Evolutionary conservation across 2,888 invertebrate species (phyloP).

Genomic region (Enchytraeus crypticus): DNA sequence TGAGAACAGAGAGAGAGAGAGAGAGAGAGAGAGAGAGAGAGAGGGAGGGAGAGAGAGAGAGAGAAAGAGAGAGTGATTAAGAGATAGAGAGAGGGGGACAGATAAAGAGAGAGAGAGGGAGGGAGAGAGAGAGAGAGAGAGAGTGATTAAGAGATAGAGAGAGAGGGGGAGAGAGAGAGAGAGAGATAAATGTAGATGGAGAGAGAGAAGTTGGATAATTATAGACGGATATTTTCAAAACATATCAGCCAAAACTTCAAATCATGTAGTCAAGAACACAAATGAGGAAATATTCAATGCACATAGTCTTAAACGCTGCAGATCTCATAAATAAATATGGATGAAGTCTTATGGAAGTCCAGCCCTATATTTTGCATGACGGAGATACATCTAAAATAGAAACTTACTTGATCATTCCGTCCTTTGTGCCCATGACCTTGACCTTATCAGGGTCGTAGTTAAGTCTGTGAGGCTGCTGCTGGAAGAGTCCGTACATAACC

Average conservation of each 20-base stretch:
- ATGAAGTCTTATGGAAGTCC: too few species aligned
- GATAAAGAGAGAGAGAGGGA: too few species aligned
- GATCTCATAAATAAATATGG: too few species aligned
- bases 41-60: neutral
- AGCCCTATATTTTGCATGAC: neutral
- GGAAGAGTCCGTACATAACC: conserved; percentile 28
- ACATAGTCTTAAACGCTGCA: neutral
- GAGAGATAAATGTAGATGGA: too few species aligned
- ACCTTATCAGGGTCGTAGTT: conserved; percentile 31
- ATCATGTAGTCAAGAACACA: neutral
- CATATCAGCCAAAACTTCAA: neutral
- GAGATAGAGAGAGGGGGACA: too few species aligned
- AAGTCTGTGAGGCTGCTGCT: conserved; percentile 25
- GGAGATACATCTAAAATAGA: neutral
- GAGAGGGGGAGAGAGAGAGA: too few species aligned
- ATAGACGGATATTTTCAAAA: neutral
- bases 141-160: too few species aligned
- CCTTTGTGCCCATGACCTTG: conserved; percentile 32
- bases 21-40: neutral
- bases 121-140: too few species aligned
- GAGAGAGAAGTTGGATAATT: neutral
- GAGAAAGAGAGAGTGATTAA: too few species aligned
- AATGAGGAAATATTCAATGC: neutral
- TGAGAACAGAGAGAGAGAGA: neutral
- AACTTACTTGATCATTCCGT: conserved; percentile 32